Conservation (phyloP, 2,113 vertebrate species). For the Ursus arctos region DNA sequence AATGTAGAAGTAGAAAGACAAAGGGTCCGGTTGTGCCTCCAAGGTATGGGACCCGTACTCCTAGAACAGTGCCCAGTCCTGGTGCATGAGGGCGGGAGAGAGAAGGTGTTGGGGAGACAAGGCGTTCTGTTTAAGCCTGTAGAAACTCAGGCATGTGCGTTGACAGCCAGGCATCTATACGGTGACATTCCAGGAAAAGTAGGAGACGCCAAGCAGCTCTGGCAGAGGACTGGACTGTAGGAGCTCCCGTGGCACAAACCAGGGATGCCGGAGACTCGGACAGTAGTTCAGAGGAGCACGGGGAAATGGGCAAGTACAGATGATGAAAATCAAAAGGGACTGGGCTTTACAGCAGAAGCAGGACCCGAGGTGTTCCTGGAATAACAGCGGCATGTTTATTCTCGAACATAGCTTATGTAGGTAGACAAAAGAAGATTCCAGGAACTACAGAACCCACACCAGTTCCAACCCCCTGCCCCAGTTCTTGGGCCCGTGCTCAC, state of each 20-base stretch:
- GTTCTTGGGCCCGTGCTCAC: rapidly evolving
- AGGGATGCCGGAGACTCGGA: rapidly evolving
- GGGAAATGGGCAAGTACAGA: rapidly evolving
- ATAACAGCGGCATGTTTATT: rapidly evolving
- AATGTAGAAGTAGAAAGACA: neutral
- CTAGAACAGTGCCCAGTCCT: rapidly evolving
- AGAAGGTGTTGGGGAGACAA: rapidly evolving
- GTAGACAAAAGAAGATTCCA: neutral
- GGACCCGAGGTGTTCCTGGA: neutral
- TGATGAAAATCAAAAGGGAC: rapidly evolving
- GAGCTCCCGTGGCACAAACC: rapidly evolving
- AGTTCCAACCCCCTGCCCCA: neutral
- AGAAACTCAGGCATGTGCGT: neutral
- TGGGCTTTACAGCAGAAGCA: rapidly evolving
- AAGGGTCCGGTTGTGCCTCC: rapidly evolving
- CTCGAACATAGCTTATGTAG: rapidly evolving
- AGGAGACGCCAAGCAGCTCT: rapidly evolving
- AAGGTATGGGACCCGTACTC: rapidly evolving
- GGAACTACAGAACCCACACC: neutral
- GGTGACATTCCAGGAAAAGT: neutral
- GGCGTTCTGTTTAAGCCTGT: too few species aligned
- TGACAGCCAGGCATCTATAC: rapidly evolving
- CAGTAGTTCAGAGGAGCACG: neutral
- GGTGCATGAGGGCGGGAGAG: rapidly evolving
- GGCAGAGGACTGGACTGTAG: rapidly evolving